Conservation (phyloP, 2,113 vertebrate species). For the Mesembrinibis cayennensis region DNA sequence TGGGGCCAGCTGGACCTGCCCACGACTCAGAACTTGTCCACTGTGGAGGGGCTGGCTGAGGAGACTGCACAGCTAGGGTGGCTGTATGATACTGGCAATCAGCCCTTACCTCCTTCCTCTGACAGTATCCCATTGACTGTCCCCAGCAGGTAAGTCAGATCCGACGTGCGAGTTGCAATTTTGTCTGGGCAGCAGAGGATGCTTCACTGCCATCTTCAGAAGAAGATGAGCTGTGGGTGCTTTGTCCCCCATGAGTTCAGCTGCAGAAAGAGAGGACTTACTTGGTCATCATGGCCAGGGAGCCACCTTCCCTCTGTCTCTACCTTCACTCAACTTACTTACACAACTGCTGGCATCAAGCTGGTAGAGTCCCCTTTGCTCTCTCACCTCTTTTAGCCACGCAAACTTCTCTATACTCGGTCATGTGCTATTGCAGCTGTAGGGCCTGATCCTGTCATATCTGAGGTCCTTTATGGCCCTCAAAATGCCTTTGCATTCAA, state of each 20-base stretch:
- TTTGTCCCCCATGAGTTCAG: background rate
- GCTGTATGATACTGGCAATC: background rate
- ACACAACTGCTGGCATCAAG: background rate
- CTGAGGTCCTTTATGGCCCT: background rate
- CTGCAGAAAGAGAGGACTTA: background rate
- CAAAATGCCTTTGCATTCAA: background rate
- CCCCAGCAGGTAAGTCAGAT: background rate
- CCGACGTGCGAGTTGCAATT: rapidly evolving
- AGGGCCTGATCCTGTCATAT: background rate
- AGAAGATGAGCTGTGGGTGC: background rate
- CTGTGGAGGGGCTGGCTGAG: too few relatives aligned
- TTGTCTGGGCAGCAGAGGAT: background rate
- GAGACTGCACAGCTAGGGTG: background rate
- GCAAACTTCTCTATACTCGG: background rate
- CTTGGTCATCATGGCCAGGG: background rate
- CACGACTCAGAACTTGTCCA: background rate
- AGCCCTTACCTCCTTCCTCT: background rate
- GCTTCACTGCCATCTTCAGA: background rate
- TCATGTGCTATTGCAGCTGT: background rate
- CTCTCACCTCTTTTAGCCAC: background rate
- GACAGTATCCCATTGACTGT: background rate
- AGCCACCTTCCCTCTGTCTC: background rate
- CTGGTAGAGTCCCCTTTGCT: background rate
- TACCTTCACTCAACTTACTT: background rate
- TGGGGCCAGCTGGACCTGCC: background rate